Base-by-base conservation (phyloP, 53 echinoderm and acorn worm genomes). In the Antedon mediterranea region DNA sequence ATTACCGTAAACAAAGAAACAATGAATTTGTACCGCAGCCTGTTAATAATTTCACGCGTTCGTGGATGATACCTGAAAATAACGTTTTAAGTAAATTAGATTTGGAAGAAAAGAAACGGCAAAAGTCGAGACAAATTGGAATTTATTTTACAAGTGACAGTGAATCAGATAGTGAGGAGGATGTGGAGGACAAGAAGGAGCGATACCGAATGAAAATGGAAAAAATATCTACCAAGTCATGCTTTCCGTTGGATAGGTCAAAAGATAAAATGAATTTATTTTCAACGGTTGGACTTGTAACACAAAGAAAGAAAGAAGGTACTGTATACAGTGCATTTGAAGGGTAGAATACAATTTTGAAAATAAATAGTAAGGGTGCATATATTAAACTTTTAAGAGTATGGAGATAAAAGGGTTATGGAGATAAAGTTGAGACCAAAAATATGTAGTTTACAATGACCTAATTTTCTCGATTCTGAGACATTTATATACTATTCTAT, bases 141-240 rank as follows among this genome's bases (percentile, higher is more conserved):
- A 86, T 91, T 30, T 97, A 97, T 73, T 85, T 92, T 73, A 89
- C 92, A 28, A 97, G 97, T 34, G 92, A 92, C 75, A 97, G 97
- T 44, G 97, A 97, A 28, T 85, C 87, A 7, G 97, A 97, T 72
- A 92, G 86, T 34, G 97, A 90, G 23, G 97, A 97, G 43, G 97
- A 97, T 44, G 57, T 83, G 73, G 92, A 84, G 44, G 81, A 81
- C 3, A 97, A 89, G 78, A 75, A 88, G 77, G 88, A 91, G 9
- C 82, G 97, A 11, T 88, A 92, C 81, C 85, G 90, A 7, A 78
- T 81, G 71, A 75, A 85, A 78, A 97, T 97, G 97, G 84, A 82
- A 15, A 79, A 85, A 30, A 86, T 97, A 32, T 77, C 87, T 34
- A 74, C 84, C 7, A 82, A 86, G 34, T 91, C 97, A 11, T 80